Evolutionary conservation across 2,888 invertebrate genomes (phyloP), one percentile per base, ranked within the genome.

Genomic region (Tubulanus polymorphus): DNA sequence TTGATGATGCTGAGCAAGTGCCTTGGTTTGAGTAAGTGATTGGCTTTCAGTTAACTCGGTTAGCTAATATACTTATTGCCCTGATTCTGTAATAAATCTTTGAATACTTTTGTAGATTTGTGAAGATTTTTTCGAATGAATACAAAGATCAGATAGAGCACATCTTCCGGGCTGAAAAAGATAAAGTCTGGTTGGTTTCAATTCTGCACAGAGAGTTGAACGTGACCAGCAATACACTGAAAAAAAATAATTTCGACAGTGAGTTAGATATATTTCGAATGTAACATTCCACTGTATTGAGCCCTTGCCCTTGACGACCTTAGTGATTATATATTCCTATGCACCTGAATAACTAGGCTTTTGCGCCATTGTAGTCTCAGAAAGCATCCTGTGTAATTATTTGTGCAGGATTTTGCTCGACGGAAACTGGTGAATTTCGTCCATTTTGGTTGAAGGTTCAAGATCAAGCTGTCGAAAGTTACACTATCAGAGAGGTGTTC

Each of bases 401-500:
- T 55, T 37, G 54, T 57, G 6, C 56, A 72, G 71, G 57, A 18
- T 72, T 73, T 52, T 71, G 68, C 52, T 63, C 59, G 10, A 55
- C 61, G n/a, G 65, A 70, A 37, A 66, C 57, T 8, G 65, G 64
- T 27, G 25, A 49, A 41, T n/a, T n/a, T n/a, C 48, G 53, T 12
- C 57, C 68, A 3, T 55, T 73, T 47, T 72, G 70, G 68, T 23
- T 53, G 10, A 57, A 70, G 8, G 59, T 73, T 23, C 64, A 67
- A 46, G 69, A 68, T 12, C 66, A 70, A 45, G 67, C 68, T 6
- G 53, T 66, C 8, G 71, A 72, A 57, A 66, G 66, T 52, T 68
- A 65, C 53, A 67, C 71, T 32, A 70, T 73, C 63, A 65, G 63
- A 45, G 71, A 72, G 46, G 71, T 73, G 5, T 72, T 73, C 63